Base-by-base conservation (phyloP, 2,888 invertebrate species). In the Eudemis profundana region DNA sequence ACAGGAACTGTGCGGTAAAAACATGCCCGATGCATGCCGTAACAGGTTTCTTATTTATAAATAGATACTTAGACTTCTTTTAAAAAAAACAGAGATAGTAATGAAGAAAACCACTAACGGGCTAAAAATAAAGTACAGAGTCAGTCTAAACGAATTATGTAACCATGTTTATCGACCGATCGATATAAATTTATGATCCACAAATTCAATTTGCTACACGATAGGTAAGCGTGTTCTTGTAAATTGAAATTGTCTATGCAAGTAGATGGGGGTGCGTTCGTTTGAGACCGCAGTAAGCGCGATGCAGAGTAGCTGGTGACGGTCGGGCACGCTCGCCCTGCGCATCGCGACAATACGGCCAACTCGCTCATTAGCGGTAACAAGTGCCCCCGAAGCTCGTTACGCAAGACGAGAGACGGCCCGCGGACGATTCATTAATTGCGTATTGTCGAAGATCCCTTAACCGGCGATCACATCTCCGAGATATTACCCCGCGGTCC, bases 281-380 rank as follows among this genome's bases (percentile, higher is more conserved):
- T 42, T 61, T 7, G 50, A 50, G 23, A 42, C 19, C 36, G 36
- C 57, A 46, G 57, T 59, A 44, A 63, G 57, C 44, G 44, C 61
- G 23, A 33, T 40, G 27, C 15, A n/a, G 27, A 8, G 49, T 14
- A 42, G 19, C 27, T 40, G 63, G 44, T 51, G 54, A 8, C 63
- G 69, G 73, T 75, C 71, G 72, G 67, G 71, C 70, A 72, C 71
- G 72, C 72, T 71, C 74, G 73, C 74, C 78, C 73, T 76, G 77
- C 75, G 74, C 69, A 71, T 54, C 69, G 76, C 80, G 78, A 82
- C 82, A 81, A 82, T 82, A 82, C 75, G 61, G 72, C 73, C 74
- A 72, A 77, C 75, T 72, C 72, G 75, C 84, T 87, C 85, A 88
- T 88, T 85, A 85, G 82, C 79, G 83, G 84, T 84, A 84, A 86